phyloP scores from a whole-genome alignment of 2,797 vertebrate genomes.

The Hylomyscus alleni region DNA sequence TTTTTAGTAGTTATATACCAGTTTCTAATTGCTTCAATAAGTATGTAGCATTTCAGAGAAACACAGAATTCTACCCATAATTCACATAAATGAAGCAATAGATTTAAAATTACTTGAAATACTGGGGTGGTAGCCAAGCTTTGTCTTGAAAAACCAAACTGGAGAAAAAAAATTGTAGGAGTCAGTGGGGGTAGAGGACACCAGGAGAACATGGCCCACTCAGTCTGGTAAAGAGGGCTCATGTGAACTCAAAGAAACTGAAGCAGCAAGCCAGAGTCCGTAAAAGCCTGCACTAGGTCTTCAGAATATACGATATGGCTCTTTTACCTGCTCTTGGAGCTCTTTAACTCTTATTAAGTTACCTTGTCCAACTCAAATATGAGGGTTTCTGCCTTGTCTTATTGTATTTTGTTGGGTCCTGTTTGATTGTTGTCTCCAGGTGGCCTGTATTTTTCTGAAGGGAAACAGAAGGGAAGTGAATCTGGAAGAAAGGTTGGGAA shows the following conservation, averaged over 20 bases:
- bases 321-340: background rate
- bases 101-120: background rate
- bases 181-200: background rate
- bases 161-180: background rate
- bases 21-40: background rate
- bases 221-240: no score
- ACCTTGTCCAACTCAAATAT: background rate
- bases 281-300: no score
- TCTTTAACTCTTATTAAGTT: background rate
- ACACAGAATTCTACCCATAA: background rate
- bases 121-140: background rate
- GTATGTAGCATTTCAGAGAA: background rate
- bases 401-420: background rate
- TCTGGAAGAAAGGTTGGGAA: no score
- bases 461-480: background rate
- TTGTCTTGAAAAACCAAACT: background rate
- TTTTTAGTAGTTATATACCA: background rate
- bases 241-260: background rate
- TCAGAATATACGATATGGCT: background rate
- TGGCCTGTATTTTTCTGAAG: background rate
- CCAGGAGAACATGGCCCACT: background rate
- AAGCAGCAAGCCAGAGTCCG: background rate
- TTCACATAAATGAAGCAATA: background rate
- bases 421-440: no score
- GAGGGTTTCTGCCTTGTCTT: background rate